These are phyloP conservation scores for Agonopterix alstromeriana DNA, from an alignment of 2,888 invertebrate genomes.

Conservation along the genomic window DNA sequence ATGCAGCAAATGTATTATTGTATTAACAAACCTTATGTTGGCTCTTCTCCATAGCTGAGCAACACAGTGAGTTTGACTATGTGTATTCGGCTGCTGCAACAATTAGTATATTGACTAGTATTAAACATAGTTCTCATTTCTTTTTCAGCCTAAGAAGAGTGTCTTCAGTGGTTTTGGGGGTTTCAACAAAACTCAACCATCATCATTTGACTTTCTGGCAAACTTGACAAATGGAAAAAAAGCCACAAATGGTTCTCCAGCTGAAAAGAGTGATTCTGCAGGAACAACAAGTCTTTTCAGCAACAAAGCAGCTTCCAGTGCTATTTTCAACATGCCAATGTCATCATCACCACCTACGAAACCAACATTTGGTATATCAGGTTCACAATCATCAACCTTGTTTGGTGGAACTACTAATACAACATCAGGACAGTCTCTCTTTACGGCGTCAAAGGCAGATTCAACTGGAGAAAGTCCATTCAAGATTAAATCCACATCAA, in stretches of 20 bases:
- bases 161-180: conserved; percentile 84
- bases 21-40: no score
- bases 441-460: conserved; percentile 42
- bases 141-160: conserved; percentile 68
- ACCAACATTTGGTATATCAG: conserved; percentile 28
- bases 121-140: not conserved
- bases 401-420: conserved; percentile 32
- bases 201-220: conserved; percentile 79
- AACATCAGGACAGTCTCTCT: conserved; percentile 28
- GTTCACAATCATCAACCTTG: conserved; percentile 28
- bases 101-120: no score
- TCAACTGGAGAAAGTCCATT: conserved; percentile 38
- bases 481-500: conserved; percentile 36
- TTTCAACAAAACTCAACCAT: conserved; percentile 72
- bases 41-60: no score
- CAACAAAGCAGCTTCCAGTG: conserved; percentile 27
- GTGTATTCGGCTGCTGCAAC: no score
- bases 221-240: conserved; percentile 69
- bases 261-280: conserved; percentile 31
- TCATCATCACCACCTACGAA: conserved; percentile 24
- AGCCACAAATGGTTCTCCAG: conserved; percentile 38
- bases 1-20: no score
- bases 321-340: conserved; percentile 33
- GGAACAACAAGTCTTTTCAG: conserved; percentile 39
- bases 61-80: no score